Evolutionary conservation across 2,113 vertebrate genomes (phyloP).

Genomic region (Ursus arctos): DNA sequence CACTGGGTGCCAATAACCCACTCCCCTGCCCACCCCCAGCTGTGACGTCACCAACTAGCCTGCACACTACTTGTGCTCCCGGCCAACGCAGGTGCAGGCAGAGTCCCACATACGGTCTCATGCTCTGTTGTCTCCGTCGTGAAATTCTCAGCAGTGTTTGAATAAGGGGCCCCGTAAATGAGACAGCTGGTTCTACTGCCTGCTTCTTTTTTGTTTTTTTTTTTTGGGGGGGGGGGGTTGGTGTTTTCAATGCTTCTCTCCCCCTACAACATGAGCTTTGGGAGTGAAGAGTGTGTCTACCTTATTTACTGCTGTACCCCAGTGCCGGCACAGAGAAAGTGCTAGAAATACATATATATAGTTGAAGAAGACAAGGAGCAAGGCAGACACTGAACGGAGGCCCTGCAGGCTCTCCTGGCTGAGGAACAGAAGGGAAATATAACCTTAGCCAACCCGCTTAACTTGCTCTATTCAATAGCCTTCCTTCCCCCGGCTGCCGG

Average conservation of each 20-base stretch:
- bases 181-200: too few species aligned
- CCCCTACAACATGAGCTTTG: not conserved
- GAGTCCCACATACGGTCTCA: accelerated
- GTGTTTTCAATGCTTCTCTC: not conserved
- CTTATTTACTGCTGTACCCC: not conserved
- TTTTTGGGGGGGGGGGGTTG: not conserved
- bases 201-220: not conserved
- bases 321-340: not conserved
- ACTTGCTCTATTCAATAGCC: not conserved
- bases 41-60: not conserved
- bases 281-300: not conserved
- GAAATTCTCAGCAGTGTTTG: not conserved
- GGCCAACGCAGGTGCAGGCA: not conserved
- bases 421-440: not conserved
- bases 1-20: not conserved
- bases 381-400: not conserved
- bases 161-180: not conserved
- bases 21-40: too few species aligned
- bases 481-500: not conserved
- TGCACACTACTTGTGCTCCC: not conserved
- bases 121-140: not conserved
- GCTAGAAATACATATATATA: not conserved
- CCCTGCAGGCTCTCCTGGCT: not conserved
- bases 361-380: not conserved
- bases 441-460: not conserved